Conservation (phyloP, 2,797 vertebrate genomes). For the Vireo griseus region DNA sequence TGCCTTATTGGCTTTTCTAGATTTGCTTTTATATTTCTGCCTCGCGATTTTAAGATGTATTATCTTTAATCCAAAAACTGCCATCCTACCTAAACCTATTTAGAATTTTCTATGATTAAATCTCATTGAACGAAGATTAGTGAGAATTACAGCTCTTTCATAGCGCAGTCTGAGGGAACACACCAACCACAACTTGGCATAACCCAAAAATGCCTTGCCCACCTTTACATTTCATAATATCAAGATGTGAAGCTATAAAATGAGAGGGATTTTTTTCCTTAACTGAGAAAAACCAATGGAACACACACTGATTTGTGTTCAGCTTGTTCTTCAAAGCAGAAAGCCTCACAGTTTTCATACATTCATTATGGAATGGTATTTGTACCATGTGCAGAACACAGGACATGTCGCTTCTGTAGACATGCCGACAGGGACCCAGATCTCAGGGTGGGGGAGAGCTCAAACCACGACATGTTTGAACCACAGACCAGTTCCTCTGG, state of each 20-base stretch:
- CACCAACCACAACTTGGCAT: background rate
- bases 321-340: background rate
- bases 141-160: background rate
- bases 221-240: background rate
- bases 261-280: background rate
- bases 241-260: background rate
- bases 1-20: background rate
- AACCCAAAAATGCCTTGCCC: background rate
- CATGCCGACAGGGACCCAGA: background rate
- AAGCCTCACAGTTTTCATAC: background rate
- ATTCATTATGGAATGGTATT: background rate
- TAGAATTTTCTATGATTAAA: background rate
- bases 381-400: background rate
- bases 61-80: conserved; percentile 21
- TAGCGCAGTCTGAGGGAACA: background rate
- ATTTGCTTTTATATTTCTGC: background rate
- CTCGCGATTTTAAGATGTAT: background rate
- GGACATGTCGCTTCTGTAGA: background rate
- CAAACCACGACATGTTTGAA: background rate
- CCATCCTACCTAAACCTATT: background rate
- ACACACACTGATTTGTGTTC: background rate
- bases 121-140: conserved; percentile 13
- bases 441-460: background rate
- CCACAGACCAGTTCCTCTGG: background rate
- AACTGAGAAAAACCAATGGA: background rate